Conservation (phyloP, 2,113 vertebrate species). For the Sakesphorus luctuosus region DNA sequence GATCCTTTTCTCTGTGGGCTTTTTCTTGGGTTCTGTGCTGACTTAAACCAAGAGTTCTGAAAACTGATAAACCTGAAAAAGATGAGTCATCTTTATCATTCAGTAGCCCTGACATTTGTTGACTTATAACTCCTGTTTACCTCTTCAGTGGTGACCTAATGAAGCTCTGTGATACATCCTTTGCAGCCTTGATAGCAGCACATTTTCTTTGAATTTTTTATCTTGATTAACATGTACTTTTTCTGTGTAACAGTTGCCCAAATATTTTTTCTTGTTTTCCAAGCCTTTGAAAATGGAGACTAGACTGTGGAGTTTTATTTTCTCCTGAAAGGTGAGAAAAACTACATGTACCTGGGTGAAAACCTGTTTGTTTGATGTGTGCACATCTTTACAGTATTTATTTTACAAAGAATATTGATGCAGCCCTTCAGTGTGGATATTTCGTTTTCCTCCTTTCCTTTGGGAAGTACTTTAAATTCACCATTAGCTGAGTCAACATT, state of each 20-base stretch:
- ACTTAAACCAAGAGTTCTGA: not conserved
- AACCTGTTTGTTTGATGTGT: not conserved
- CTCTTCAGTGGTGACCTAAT: not conserved
- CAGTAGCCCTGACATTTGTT: not conserved
- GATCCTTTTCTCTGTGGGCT: not conserved
- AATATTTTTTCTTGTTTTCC: not conserved
- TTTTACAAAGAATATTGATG: not conserved
- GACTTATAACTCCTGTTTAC: not conserved
- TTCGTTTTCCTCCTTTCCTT: not conserved
- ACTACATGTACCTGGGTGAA: rapidly evolving
- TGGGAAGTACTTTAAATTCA: not conserved
- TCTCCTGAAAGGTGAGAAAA: not conserved
- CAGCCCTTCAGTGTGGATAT: not conserved
- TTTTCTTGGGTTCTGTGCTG: not conserved
- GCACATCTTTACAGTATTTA: not conserved
- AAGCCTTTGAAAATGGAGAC: not conserved
- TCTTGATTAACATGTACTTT: not conserved
- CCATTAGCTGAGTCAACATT: not conserved
- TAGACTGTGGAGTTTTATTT: not conserved
- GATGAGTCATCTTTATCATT: not conserved
- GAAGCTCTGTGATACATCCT: not conserved
- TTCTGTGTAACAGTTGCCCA: not conserved
- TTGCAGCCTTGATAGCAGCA: not conserved
- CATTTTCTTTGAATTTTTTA: not conserved
- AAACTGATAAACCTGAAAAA: not conserved